phyloP scores from a whole-genome alignment of 1,140 invertebrate genomes.

The Nixonia krombeini region DNA sequence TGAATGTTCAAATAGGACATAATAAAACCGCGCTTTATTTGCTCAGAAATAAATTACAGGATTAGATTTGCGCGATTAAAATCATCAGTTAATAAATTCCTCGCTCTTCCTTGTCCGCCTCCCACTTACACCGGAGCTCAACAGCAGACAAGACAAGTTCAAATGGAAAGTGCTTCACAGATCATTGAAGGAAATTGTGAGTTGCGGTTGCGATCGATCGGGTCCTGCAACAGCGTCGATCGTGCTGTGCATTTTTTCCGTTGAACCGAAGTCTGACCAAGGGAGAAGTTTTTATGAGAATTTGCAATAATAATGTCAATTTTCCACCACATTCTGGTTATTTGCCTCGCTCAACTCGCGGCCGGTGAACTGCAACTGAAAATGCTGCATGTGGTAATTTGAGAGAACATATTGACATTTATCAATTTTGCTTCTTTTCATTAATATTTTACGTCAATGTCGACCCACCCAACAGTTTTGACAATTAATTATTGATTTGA shows the following conservation, averaged over 20 bases:
- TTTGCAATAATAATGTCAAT: too few species aligned
- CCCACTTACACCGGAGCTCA: constrained; percentile 45
- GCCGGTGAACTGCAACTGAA: constrained; percentile 52
- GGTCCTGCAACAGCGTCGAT: constrained; percentile 32
- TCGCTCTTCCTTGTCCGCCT: constrained; percentile 52
- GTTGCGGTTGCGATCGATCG: constrained; percentile 39
- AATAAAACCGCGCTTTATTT: too few species aligned
- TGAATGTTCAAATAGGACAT: too few species aligned
- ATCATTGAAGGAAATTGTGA: constrained; percentile 54
- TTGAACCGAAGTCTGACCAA: too few species aligned
- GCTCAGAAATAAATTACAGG: constrained; percentile 4
- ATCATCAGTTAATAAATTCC: constrained; percentile 29
- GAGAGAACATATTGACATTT: constrained; percentile 4
- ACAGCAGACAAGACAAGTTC: constrained; percentile 48
- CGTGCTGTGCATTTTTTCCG: constrained; percentile 11
- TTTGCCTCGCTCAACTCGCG: constrained; percentile 20
- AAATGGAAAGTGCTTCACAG: constrained; percentile 51
- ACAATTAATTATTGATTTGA: too few species aligned
- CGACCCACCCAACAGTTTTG: too few species aligned
- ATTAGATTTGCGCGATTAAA: constrained; percentile 26
- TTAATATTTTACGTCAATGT: too few species aligned
- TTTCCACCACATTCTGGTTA: not conserved
- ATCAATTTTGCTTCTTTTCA: too few species aligned
- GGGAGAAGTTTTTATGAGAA: too few species aligned
- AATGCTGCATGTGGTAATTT: constrained; percentile 62